Base-by-base conservation (phyloP, 1,140 invertebrate genomes). In the Wiebesia pumilae region DNA sequence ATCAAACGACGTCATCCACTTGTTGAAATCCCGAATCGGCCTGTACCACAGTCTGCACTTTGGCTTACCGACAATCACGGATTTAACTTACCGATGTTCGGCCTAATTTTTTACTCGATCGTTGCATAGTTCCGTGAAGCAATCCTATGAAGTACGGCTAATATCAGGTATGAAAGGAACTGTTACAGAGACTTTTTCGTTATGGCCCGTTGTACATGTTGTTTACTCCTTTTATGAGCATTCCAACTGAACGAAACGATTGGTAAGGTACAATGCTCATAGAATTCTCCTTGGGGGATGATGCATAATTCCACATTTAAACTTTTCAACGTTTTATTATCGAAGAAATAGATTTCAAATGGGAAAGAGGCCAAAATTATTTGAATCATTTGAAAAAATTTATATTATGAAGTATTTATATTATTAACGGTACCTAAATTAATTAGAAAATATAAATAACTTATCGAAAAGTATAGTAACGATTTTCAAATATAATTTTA, bases 1-100 rank as follows among this genome's bases (percentile, higher is more conserved):
- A 90, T 91, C 88, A 86, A 83, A 90, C 89, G 88, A 89, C 89
- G 79, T 89, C 85, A 83, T 79, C 81, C 81, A n/a, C 47, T 84
- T 21, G 27, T 30, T 77, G n/a, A 87, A n/a, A 87, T 14, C 35
- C 54, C 27, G 40, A 24, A 19, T 21, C 7, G 27, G 27, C 12
- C 7, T 38, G 51, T 83, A 51, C 47, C 65, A 71, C 24, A n/a
- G n/a, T n/a, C n/a, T n/a, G n/a, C n/a, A n/a, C 30, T 54, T 67
- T 19, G 62, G 14, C 38, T 24, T 16, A 38, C 69, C 30, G 33
- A 3, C 33, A 33, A n/a, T n/a, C 24, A n/a, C 33, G 30, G 21
- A 19, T 43, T 43, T 38, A 73, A 38, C 14, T 30, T 6, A 12
- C 71, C 33, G 27, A 14, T 12, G 77, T 80, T 80, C 27, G 12